phyloP scores from a whole-genome alignment of 2,888 invertebrate species.

The Parnassius orleans region DNA sequence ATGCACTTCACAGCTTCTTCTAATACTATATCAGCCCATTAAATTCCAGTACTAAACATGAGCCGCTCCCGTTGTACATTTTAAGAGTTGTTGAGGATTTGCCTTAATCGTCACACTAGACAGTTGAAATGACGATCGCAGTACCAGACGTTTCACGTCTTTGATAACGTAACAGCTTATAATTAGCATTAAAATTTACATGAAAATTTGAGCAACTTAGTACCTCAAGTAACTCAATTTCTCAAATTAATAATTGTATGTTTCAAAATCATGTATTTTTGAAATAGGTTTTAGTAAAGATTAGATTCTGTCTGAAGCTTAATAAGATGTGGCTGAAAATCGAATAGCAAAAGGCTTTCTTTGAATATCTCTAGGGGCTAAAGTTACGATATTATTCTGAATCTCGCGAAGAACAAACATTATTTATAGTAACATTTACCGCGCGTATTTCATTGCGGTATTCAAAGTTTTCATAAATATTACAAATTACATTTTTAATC shows the following conservation, averaged over 20 bases:
- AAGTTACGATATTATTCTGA: constrained; percentile 15
- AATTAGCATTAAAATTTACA: too few species aligned
- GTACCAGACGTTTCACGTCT: too few species aligned
- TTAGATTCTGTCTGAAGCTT: constrained; percentile 5
- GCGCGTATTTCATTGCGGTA: background rate
- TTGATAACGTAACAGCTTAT: too few species aligned
- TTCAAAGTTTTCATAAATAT: background rate
- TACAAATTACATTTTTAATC: background rate
- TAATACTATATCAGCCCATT: too few species aligned
- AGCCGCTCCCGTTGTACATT: too few species aligned
- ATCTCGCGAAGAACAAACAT: constrained; percentile 4
- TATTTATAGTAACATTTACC: constrained; percentile 4
- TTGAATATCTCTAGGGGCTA: constrained; percentile 9
- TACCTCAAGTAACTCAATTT: too few species aligned
- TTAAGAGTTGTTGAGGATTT: too few species aligned
- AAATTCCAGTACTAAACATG: too few species aligned
- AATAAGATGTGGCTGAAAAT: constrained; percentile 1
- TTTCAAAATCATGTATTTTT: background rate
- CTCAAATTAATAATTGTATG: background rate
- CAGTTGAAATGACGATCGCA: too few species aligned
- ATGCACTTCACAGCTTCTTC: too few species aligned
- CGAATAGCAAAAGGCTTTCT: constrained; percentile 15
- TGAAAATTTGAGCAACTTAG: too few species aligned
- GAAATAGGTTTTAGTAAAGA: background rate
- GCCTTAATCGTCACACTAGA: too few species aligned